Conservation (phyloP, 1,140 invertebrate species). For the Lepidurus arcticus region DNA sequence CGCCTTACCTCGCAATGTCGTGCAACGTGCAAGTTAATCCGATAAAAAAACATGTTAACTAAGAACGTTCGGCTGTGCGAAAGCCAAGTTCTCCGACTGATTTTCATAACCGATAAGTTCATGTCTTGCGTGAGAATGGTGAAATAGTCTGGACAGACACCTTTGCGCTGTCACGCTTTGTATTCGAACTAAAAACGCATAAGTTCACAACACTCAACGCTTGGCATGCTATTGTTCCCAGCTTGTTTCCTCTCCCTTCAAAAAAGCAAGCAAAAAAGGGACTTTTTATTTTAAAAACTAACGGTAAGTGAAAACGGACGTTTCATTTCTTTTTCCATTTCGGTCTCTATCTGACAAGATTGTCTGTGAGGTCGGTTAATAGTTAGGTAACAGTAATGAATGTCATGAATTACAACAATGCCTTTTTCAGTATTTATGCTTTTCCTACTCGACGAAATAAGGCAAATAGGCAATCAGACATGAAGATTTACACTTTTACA, state of each 20-base stretch:
- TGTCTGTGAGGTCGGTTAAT: background rate
- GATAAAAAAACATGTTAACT: background rate
- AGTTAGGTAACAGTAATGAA: background rate
- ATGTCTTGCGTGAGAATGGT: constrained; percentile 13
- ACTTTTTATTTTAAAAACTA: background rate
- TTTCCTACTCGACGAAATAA: background rate
- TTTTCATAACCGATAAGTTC: background rate
- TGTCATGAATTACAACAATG: background rate
- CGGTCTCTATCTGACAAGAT: background rate
- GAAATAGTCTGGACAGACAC: background rate
- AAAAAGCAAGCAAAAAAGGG: background rate
- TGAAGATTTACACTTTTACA: too few relatives aligned
- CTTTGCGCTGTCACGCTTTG: background rate
- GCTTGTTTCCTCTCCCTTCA: background rate
- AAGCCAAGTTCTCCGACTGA: background rate
- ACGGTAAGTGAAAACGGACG: background rate
- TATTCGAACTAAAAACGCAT: background rate
- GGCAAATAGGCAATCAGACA: background rate
- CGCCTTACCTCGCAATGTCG: background rate
- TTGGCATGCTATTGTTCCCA: background rate
- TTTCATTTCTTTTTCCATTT: background rate
- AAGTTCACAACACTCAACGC: background rate
- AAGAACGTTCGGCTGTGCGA: background rate
- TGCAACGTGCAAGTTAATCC: background rate
- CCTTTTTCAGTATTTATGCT: background rate